These are phyloP conservation scores for Pocillopora verrucosa DNA, from an alignment of 64 coral and sea anemone genomes.

Conservation along the genomic window DNA sequence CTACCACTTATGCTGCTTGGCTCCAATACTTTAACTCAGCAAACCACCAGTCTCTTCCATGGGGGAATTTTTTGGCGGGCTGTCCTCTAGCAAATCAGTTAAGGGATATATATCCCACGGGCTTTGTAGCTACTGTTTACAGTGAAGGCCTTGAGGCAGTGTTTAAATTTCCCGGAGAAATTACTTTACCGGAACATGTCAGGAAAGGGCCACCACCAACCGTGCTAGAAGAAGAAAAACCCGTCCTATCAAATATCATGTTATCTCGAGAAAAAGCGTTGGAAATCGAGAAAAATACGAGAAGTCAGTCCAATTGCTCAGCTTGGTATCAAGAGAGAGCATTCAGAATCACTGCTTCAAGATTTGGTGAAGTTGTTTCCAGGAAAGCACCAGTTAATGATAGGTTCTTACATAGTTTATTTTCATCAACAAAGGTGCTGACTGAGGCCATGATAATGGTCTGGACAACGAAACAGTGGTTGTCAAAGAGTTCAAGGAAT, in stretches of 20 bases:
- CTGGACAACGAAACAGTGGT: slow-evolving; percentile 44
- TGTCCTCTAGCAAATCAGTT: slow-evolving; percentile 10
- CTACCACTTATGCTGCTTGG: slow-evolving; percentile 44
- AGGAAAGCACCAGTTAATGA: slow-evolving; percentile 38
- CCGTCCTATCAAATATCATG: slow-evolving; percentile 12
- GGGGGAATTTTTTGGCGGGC: slow-evolving; percentile 18
- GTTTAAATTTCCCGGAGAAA: slow-evolving; percentile 16
- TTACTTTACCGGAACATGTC: too few species aligned
- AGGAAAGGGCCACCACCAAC: slow-evolving; percentile 6
- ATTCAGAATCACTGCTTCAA: slow-evolving; percentile 39
- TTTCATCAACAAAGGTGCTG: slow-evolving; percentile 34
- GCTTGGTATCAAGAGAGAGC: slow-evolving; percentile 21
- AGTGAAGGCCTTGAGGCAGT: slow-evolving; percentile 30
- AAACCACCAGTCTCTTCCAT: slow-evolving; percentile 20
- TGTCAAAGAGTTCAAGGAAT: slow-evolving; percentile 63
- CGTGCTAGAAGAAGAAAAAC: not conserved
- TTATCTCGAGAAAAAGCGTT: slow-evolving; percentile 2
- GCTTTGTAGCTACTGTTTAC: slow-evolving; percentile 17
- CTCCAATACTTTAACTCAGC: slow-evolving; percentile 20
- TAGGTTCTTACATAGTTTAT: slow-evolving; percentile 50
- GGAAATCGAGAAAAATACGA: slow-evolving; percentile 9
- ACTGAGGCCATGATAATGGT: slow-evolving; percentile 62
- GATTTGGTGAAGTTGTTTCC: slow-evolving; percentile 36
- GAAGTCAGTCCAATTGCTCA: slow-evolving; percentile 13
- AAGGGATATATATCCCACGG: slow-evolving; percentile 9